Conservation (phyloP, 2,797 vertebrate genomes). For the Gadopsis marmoratus region DNA sequence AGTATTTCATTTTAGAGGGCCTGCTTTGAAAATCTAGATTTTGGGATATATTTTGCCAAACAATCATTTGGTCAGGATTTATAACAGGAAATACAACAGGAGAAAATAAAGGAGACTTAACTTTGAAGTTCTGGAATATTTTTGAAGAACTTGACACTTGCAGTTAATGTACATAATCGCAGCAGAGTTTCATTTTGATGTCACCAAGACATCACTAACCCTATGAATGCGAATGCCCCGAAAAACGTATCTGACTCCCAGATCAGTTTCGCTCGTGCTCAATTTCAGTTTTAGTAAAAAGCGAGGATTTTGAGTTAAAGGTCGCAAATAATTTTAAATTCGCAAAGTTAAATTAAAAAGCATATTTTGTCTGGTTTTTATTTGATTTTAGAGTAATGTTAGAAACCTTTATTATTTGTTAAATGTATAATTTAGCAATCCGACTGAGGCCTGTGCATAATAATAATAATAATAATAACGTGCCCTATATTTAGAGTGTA, state of each 20-base stretch:
- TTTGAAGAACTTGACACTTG: background rate
- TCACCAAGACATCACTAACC: background rate
- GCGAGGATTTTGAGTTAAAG: background rate
- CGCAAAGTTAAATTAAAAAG: background rate
- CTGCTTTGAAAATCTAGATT: background rate
- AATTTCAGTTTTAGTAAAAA: background rate
- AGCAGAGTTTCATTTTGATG: background rate
- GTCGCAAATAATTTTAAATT: background rate
- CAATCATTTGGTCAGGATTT: too few relatives aligned
- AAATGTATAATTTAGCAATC: constrained; percentile 2
- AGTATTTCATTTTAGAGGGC: background rate
- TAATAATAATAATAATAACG: constrained; percentile 40
- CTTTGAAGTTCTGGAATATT: background rate
- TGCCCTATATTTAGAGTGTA: background rate
- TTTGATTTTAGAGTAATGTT: background rate
- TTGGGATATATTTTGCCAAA: constrained; percentile 7
- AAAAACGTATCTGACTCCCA: background rate
- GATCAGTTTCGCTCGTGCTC: background rate
- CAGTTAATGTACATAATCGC: background rate
- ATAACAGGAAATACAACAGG: background rate
- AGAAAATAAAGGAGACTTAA: background rate
- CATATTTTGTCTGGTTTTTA: background rate
- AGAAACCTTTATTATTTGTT: background rate
- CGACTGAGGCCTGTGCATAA: background rate
- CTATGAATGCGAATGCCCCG: background rate